phyloP scores from a whole-genome alignment of 2,113 vertebrate species.

The Poeciliopsis turrubarensis region DNA sequence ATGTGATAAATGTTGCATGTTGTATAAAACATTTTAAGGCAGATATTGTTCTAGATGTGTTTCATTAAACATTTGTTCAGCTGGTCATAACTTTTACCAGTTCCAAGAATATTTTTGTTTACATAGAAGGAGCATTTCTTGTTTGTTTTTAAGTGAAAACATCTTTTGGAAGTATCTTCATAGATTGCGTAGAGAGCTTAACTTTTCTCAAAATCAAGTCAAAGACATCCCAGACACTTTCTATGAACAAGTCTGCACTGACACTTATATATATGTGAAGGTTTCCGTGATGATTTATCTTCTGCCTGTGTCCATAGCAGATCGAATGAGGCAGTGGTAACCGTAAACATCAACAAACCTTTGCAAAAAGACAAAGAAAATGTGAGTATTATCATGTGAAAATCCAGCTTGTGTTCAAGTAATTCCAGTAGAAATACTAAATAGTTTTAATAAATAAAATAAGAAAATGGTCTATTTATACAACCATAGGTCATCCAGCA shows the following conservation, averaged over 20 bases:
- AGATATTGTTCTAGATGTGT: neutral
- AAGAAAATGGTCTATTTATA: neutral
- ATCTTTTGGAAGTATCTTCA: too few relatives aligned
- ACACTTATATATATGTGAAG: neutral
- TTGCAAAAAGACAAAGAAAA: slow-evolving; percentile 48
- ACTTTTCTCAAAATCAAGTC: too few relatives aligned
- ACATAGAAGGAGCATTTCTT: neutral
- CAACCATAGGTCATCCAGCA: neutral
- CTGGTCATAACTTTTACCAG: neutral
- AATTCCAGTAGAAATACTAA: neutral
- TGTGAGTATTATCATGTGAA: slow-evolving; percentile 22
- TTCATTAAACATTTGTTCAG: neutral
- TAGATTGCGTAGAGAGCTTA: neutral
- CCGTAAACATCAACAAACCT: slow-evolving; percentile 48
- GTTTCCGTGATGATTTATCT: neutral
- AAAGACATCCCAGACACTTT: too few relatives aligned
- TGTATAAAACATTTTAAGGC: neutral
- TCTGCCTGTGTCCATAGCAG: slow-evolving; percentile 36
- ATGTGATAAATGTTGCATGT: neutral
- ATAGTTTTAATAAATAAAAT: neutral
- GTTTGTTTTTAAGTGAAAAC: neutral
- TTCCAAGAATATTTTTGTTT: neutral
- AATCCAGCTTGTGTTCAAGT: neutral
- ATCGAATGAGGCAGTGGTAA: slow-evolving; percentile 47
- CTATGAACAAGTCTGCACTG: neutral